Percentiles rank a stretch among this genome's conserved stretches.
phyloP scores from a whole-genome alignment of 2,113 vertebrate genomes.

The Propithecus coquereli region DNA sequence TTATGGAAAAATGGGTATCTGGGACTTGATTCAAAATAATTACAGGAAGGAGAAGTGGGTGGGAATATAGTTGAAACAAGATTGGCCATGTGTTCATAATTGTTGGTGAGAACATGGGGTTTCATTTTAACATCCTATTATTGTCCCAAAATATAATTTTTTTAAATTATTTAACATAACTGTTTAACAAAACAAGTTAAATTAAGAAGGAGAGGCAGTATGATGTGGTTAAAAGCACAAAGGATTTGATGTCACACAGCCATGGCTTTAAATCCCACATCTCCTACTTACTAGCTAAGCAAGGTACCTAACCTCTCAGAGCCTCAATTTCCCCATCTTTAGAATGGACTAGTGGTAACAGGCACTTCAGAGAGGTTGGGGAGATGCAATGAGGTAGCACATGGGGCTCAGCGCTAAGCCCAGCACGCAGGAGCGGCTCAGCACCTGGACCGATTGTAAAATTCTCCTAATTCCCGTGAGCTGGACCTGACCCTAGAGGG shows the following conservation, averaged over 20 bases:
- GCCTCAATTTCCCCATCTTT: not conserved
- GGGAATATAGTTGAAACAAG: conserved; percentile 5
- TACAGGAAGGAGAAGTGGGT: not conserved
- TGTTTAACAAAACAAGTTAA: not conserved
- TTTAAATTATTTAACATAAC: not conserved
- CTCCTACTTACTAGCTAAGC: not conserved
- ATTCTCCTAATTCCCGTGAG: not conserved
- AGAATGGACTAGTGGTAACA: not conserved
- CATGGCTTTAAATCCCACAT: not conserved
- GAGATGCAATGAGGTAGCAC: not conserved
- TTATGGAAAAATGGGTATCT: conserved; percentile 3
- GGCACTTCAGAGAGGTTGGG: not conserved
- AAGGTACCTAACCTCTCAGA: not conserved
- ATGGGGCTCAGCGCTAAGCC: not conserved
- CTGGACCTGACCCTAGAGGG: not conserved
- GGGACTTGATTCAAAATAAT: conserved; percentile 39
- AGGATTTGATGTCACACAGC: not conserved
- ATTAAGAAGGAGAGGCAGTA: not conserved
- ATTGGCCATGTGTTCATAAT: not conserved
- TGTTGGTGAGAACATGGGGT: not conserved
- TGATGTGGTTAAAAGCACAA: not conserved
- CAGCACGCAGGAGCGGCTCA: not conserved
- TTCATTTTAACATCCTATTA: not conserved
- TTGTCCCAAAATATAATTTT: not conserved
- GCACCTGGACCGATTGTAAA: not conserved